Base-by-base conservation (phyloP, 2,797 vertebrate species). In the Megalops cyprinoides region DNA sequence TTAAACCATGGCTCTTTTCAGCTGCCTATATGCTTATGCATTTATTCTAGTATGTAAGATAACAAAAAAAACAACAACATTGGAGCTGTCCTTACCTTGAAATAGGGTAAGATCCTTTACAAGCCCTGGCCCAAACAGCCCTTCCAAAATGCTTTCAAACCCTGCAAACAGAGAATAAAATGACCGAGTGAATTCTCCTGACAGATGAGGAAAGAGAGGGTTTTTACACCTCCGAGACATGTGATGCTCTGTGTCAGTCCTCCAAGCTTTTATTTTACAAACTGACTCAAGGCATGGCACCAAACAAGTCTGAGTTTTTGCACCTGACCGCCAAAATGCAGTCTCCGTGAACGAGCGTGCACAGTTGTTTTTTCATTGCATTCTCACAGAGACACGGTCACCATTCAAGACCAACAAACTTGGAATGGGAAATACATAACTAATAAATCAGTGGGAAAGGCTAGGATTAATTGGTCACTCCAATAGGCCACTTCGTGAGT, bases 61-160 rank as follows among this genome's bases (percentile, higher is more conserved):
- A 28, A 65, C 12, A 2, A 25, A 60, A 60, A 4, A 58, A 58
- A 60, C 56, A n/a, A n/a, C n/a, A n/a, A 60, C n/a, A 53, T 28
- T 28, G 25, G 39, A 46, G 34, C 46, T 34, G 76, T 74, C 25
- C 87, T 91, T 96, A 98, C 97, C 97, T 98, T 97, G 96, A 95
- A 97, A 97, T 85, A 97, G 91, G 89, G 96, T 96, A 93, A 97
- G 94, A 91, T 98, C 96, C 95, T 96, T 96, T 94, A 98, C 94
- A 95, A 98, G 96, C 94, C 96, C 95, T 87, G 96, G 95, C 95
- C 97, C 97, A 95, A 98, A 98, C 93, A 98, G 96, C 92, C 97
- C 96, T 95, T 98, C 97, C 96, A 98, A 95, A 96, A 98, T 98
- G 95, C 96, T 98, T 95, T 99, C 97, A 96, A 98, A 98, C 89